phyloP scores from a whole-genome alignment of 2,888 invertebrate species.

The Aspidiotus rigidus region DNA sequence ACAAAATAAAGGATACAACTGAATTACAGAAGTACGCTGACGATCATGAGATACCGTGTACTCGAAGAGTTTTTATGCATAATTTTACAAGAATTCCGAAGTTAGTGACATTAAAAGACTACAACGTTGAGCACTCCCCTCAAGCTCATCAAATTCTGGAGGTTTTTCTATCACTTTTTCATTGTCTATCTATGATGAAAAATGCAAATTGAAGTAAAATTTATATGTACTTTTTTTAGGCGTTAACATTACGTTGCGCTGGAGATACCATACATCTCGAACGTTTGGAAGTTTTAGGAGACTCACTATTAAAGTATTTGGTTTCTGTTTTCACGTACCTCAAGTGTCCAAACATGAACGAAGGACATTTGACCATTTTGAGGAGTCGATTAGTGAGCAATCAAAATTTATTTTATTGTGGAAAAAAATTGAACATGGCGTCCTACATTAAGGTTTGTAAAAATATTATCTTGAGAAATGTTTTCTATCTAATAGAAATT shows the following conservation, averaged over 20 bases:
- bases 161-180: not conserved
- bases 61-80: not conserved
- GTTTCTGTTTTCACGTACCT: constrained; percentile 63
- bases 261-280: constrained; percentile 72
- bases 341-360: constrained; percentile 57
- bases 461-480: not conserved
- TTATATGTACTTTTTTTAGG: constrained; percentile 46
- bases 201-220: not conserved
- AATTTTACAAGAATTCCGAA: not conserved
- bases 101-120: not conserved
- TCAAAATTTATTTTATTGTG: constrained; percentile 75
- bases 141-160: not conserved
- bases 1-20: not conserved
- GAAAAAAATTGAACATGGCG: constrained; percentile 39
- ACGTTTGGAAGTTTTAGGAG: constrained; percentile 76
- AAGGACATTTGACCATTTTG: constrained; percentile 70
- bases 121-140: not conserved
- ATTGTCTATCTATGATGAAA: not conserved
- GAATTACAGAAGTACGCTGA: not conserved
- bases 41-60: not conserved
- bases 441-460: constrained; percentile 36
- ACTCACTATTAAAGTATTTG: constrained; percentile 76
- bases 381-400: constrained; percentile 68
- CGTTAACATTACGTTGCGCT: constrained; percentile 62
- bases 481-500: too few species aligned